phyloP scores from a whole-genome alignment of 2,888 invertebrate genomes.

The Prosopocoilus inquinatus region DNA sequence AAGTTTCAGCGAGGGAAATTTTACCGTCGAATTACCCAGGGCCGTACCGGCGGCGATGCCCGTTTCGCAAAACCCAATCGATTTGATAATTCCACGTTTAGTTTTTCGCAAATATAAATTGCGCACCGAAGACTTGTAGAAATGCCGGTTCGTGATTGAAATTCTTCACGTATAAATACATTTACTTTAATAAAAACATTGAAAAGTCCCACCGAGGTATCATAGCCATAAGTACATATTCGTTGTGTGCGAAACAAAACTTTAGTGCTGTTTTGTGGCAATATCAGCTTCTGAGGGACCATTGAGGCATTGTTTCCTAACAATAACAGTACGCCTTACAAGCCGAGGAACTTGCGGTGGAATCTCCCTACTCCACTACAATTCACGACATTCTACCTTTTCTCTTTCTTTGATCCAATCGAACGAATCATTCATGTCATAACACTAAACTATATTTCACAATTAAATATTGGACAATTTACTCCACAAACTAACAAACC shows the following conservation, averaged over 20 bases:
- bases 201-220: constrained; percentile 37
- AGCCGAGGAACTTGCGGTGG: constrained; percentile 28
- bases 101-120: too few species aligned
- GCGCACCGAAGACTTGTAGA: too few species aligned
- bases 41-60: too few species aligned
- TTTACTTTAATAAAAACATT: constrained; percentile 34
- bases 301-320: constrained; percentile 47
- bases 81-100: too few species aligned
- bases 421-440: neutral
- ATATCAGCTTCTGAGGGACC: constrained; percentile 46
- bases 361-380: constrained; percentile 4
- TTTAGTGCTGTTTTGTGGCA: constrained; percentile 49
- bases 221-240: constrained; percentile 43
- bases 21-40: too few species aligned
- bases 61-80: too few species aligned
- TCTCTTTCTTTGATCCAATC: neutral
- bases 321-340: constrained; percentile 47
- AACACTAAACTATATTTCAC: neutral
- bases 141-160: constrained; percentile 1
- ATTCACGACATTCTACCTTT: neutral
- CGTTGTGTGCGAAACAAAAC: constrained; percentile 46
- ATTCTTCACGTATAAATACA: constrained; percentile 22
- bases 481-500: too few species aligned
- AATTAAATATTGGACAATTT: neutral
- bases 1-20: too few species aligned